A percentile compares a stretch with the other conserved stretches of the same genome.
Evolutionary conservation across 2,797 vertebrate genomes (phyloP).

Genomic region (Pantherophis vulpinus): DNA sequence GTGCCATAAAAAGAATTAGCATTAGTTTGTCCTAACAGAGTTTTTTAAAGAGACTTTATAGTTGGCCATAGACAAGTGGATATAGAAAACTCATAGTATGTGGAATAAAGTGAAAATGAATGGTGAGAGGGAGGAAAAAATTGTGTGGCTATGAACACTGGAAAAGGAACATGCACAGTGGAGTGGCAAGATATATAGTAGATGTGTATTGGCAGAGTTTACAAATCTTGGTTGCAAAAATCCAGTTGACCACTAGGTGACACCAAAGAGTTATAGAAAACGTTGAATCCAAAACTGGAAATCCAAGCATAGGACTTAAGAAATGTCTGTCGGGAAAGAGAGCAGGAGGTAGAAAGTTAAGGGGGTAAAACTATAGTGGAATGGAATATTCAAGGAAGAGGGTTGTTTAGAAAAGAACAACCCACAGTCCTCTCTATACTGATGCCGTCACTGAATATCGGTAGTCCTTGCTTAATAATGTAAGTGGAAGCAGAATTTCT

Average conservation of each 20-base stretch:
- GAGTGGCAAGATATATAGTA: not conserved
- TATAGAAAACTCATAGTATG: not conserved
- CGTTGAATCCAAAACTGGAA: not conserved
- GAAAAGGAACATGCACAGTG: not conserved
- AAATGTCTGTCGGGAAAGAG: not conserved
- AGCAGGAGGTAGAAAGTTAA: not conserved
- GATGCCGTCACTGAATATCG: not conserved
- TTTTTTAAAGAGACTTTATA: not conserved
- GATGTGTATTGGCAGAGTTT: not conserved
- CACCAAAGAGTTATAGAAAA: not conserved
- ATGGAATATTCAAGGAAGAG: not conserved
- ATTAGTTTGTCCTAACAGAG: not conserved
- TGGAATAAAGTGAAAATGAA: not conserved
- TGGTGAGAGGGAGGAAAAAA: not conserved
- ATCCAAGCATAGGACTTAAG: not conserved
- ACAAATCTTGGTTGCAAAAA: not conserved
- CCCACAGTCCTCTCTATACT: not conserved
- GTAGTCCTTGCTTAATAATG: not conserved
- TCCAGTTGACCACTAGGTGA: not conserved
- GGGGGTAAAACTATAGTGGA: not conserved
- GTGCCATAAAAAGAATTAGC: not conserved
- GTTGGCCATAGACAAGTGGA: not conserved
- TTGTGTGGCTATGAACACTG: not conserved
- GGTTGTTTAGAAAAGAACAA: not conserved
- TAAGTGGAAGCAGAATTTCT: not conserved